Base-by-base conservation (phyloP, 1,140 invertebrate genomes). In the Nasonia giraulti region DNA sequence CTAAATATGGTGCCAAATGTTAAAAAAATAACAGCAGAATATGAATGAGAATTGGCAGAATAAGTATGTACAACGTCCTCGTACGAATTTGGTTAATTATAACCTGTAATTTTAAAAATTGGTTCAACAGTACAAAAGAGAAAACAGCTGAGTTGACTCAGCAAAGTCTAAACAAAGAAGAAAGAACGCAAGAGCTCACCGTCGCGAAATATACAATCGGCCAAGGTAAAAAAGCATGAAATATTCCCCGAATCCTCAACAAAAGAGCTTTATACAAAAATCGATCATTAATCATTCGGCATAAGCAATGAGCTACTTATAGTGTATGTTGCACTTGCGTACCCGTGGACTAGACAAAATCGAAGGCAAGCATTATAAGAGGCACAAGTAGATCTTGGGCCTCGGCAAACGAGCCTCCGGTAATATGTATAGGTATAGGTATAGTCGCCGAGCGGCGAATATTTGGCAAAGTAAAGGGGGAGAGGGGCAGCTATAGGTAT, bases 121-220 rank as follows among this genome's bases (percentile, higher is more conserved):
- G 3, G 11, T 12, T 4, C n/a, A 47, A 37, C 12, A 17, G 17
- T 27, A 74, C 33, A 55, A 40, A 37, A 66, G 66, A 62, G 20
- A 83, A 55, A 47, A 76, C 55, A 82, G 40, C 44, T 81, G 47
- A 69, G 74, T 62, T 75, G 14, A 66, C 23, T 79, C 20, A 27
- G 47, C 55, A 78, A 78, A 20, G 62, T 83, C 71, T 76, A 83
- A 77, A 77, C 82, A 86, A 37, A 37, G 33, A 37, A 37, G 33
- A 37, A 85, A 81, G 47, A 73, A 50, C 62, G 33, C 44, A 3
- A 47, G 44, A 37, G 33, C 44, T 0, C 44, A 12, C 20, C 55
- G 20, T 62, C 55, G 55, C 55, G 55, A 62, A 62, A n/a, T 44
- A 10, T 44, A 44, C 7, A 44, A 20, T 17, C 20, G 55, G 20